Evolutionary conservation across 2,888 invertebrate species (phyloP).

Genomic region (Rhamphomyia laevipes): DNA sequence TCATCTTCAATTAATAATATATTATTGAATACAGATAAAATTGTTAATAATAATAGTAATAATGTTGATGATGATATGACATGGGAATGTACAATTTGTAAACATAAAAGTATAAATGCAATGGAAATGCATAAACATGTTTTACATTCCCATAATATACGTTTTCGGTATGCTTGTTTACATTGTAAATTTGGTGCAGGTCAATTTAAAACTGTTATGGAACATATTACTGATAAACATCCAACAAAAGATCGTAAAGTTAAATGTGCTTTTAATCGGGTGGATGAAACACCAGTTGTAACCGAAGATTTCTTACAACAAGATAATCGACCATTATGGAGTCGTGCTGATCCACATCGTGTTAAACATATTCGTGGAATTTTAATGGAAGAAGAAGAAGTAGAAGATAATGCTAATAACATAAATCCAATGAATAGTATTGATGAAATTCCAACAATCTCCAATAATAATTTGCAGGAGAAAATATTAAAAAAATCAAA

Average conservation of each 20-base stretch:
- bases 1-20: too few relatives aligned
- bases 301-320: slow-evolving; percentile 24
- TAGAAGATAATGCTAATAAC: too few relatives aligned
- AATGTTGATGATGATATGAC: slow-evolving; percentile 4
- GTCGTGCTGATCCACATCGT: slow-evolving; percentile 41
- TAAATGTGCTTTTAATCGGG: slow-evolving; percentile 15
- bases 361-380: slow-evolving; percentile 50
- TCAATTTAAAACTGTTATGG: slow-evolving; percentile 44
- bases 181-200: not conserved
- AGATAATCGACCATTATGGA: slow-evolving; percentile 43
- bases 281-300: slow-evolving; percentile 22
- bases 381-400: slow-evolving; percentile 42
- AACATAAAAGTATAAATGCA: slow-evolving; percentile 14
- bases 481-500: not conserved
- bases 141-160: slow-evolving; percentile 32
- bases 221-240: slow-evolving; percentile 51
- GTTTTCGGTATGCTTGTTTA: slow-evolving; percentile 28
- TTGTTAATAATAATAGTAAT: not conserved
- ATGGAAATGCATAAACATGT: slow-evolving; percentile 37
- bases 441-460: too few relatives aligned
- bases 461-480: not conserved
- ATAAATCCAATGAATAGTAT: not conserved
- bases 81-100: slow-evolving; percentile 21
- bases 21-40: not conserved
- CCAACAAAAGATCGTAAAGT: slow-evolving; percentile 31